Evolutionary conservation across 2,113 vertebrate genomes (phyloP), one percentile per base, ranked within the genome.

Genomic region (Oreocharis arfaki): DNA sequence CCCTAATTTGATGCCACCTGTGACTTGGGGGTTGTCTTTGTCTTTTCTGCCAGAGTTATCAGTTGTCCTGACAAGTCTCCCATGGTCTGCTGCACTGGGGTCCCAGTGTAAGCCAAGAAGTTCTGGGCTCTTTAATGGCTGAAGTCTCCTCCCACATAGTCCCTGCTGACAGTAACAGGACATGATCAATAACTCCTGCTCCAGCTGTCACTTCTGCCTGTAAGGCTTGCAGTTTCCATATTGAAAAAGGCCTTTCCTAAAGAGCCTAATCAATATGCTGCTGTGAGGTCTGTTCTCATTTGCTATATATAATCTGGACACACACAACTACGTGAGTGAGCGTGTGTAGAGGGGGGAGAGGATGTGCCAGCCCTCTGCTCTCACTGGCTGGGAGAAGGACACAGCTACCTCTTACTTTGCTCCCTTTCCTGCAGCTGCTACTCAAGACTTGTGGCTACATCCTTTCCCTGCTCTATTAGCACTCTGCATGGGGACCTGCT

Each of bases 191-290:
- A 97, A 85, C 69, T 94, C 55, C 89, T 95, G 91, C 89, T 93
- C 83, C 37, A 73, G 79, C 87, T 87, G 92, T 96, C 97, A 94
- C 76, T 96, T 87, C 89, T 97, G 96, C 94, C 95, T 96, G 44
- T 91, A 77, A 97, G 78, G 95, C 93, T 96, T 95, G 94, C 93
- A 93, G 83, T 96, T 97, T 95, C 94, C 95, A 94, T 97, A 96
- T 84, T 81, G 95, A 85, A 97, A 97, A 95, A 93, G 96, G 96
- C 96, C 96, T 96, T 97, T 97, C 97, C 97, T 96, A 97, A 97
- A 97, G 96, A 97, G 96, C 94, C 95, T 90, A 80, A 97, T 97
- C 97, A 80, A 97, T 97, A 95, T 52, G 90, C 92, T 82, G 93
- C 95, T 97, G 84, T 93, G 93, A 96, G 96, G 93, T 90, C 94